Evolutionary conservation across 2,797 vertebrate species (phyloP).

Genomic region (Fistularia tabacaria): DNA sequence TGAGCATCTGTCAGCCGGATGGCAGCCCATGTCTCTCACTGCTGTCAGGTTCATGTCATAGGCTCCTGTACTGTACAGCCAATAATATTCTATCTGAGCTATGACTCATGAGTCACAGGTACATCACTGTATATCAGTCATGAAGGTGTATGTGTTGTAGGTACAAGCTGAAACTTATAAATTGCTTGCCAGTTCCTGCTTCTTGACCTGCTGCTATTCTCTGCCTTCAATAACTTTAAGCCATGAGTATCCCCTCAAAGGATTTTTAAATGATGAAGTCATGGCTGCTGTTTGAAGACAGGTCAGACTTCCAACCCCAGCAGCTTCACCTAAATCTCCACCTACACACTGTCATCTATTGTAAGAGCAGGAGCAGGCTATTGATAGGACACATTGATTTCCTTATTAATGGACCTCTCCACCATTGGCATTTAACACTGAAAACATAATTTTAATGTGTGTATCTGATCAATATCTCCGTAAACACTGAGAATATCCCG

Average conservation of each 20-base stretch:
- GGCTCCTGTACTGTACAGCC: conserved; percentile 4
- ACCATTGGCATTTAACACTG: conserved; percentile 80
- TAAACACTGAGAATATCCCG: conserved; percentile 80
- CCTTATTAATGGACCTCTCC: conserved; percentile 88
- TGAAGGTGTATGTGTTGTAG: conserved; percentile 24
- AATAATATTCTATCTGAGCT: conserved; percentile 28
- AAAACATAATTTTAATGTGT: conserved; percentile 90
- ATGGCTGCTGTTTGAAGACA: conserved; percentile 24
- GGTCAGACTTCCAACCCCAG: conserved; percentile 38
- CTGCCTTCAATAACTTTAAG: conserved; percentile 25
- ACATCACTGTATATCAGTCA: conserved; percentile 27
- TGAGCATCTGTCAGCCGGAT: background rate
- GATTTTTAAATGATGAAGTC: conserved; percentile 55
- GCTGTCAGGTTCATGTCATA: conserved; percentile 9
- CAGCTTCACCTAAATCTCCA: conserved; percentile 44
- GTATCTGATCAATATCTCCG: conserved; percentile 84
- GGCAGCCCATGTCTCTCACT: conserved; percentile 2
- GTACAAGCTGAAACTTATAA: conserved; percentile 28
- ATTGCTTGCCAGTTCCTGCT: conserved; percentile 38
- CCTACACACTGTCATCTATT: conserved; percentile 69
- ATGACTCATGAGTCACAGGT: conserved; percentile 21
- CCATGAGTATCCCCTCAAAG: conserved; percentile 48
- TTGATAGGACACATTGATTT: conserved; percentile 83
- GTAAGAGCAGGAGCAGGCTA: conserved; percentile 72
- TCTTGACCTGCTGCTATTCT: conserved; percentile 39